Evolutionary conservation across 1,140 invertebrate genomes (phyloP), one percentile per base, ranked within the genome.

Genomic region (Drosophila nigromelanica): DNA sequence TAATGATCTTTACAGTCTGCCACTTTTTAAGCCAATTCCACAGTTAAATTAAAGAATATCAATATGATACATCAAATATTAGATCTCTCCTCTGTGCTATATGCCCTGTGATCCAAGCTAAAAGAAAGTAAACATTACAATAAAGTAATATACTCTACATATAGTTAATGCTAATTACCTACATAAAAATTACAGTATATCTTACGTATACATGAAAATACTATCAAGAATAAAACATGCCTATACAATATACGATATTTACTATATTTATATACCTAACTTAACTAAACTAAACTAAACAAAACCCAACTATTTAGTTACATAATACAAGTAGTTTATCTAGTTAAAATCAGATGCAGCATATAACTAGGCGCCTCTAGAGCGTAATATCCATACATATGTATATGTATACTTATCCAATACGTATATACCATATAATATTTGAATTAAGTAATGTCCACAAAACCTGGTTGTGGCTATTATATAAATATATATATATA

Each of bases 281-380:
- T 64, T 47, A 52, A 66, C 43, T 48, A 64, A 61, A 81, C 62
- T 78, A 73, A 82, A 60, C 81, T 80, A 74, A 77, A 68, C 63
- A 73, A 73, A 63, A 62, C 52, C 37, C 35, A 63, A 74, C 39
- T 69, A 71, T 7, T 64, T 73, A 73, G 70, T 60, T 73, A 67
- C 70, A 67, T 73, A 71, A 72, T 64, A 72, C 52, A 54, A 27
- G 62, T 72, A 73, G 70, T 55, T 68, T 60, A 73, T 30, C 33
- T 73, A 68, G 70, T 67, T 68, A 68, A 48, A 35, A 59, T 48
- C 33, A 55, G 50, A 48, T 35, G 55, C 54, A 69, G 58, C 50
- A 69, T 45, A 62, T 43, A 70, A 35, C 7, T 73, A 69, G 66
- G 56, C 58, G 58, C 56, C 45, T 15, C 12, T 73, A 62, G 69